A percentile compares a stretch with the other conserved stretches of the same genome.
phyloP scores from a whole-genome alignment of 2,113 vertebrate genomes.

The Erythrocercus mccallii region DNA sequence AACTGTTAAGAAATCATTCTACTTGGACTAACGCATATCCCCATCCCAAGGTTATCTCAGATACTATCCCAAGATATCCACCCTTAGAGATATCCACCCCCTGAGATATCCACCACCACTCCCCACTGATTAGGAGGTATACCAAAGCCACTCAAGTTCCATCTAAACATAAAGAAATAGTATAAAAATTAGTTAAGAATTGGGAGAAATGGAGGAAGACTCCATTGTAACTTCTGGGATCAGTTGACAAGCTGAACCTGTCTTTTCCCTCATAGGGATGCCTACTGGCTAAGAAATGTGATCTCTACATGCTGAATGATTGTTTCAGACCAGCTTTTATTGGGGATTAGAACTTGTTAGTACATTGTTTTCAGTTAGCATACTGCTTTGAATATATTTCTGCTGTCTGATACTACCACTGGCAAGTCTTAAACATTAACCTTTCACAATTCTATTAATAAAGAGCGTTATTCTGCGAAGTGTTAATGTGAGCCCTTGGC shows the following conservation, averaged over 20 bases:
- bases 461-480: background rate
- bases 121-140: background rate
- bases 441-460: background rate
- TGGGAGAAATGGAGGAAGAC: background rate
- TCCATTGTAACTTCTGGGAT: background rate
- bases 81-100: background rate
- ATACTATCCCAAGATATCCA: background rate
- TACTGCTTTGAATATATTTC: background rate
- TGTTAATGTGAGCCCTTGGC: background rate
- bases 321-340: background rate
- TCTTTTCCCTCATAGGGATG: fast-evolving
- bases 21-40: background rate
- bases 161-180: background rate
- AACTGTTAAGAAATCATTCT: background rate
- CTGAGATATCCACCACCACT: background rate
- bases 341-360: background rate
- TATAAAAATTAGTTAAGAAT: background rate
- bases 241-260: fast-evolving
- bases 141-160: background rate
- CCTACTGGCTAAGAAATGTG: background rate
- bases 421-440: background rate
- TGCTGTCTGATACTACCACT: background rate
- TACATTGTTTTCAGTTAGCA: background rate
- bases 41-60: background rate
- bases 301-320: background rate